Conservation (phyloP, 2,888 invertebrate species). For the Lagria hirta region DNA sequence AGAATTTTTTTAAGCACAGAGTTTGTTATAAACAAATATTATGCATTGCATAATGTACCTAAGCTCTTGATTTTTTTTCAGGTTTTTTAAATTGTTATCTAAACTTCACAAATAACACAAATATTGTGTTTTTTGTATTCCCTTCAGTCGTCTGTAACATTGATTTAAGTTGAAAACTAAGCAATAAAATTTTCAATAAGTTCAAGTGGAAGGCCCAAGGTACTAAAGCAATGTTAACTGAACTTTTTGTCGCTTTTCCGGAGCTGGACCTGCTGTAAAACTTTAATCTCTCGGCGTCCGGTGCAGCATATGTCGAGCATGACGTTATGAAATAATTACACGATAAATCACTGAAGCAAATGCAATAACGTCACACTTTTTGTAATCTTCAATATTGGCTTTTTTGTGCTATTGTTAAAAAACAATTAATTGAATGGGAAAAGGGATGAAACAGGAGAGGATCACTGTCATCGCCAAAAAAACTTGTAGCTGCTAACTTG, state of each 20-base stretch:
- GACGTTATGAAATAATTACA: conserved; percentile 42
- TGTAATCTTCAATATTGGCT: too few species aligned
- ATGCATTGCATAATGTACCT: too few species aligned
- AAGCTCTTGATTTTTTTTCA: too few species aligned
- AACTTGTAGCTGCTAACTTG: conserved; percentile 34
- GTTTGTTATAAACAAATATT: too few species aligned
- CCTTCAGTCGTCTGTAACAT: too few species aligned
- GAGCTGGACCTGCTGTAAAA: conserved; percentile 30
- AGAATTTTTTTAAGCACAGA: too few species aligned
- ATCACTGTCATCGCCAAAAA: conserved; percentile 35
- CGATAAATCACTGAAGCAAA: conserved; percentile 38
- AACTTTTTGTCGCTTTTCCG: conserved; percentile 20
- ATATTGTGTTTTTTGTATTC: too few species aligned
- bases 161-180: too few species aligned
- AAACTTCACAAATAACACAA: too few species aligned
- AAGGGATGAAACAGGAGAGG: conserved; percentile 19
- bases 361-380: conserved; percentile 33
- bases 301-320: conserved; percentile 41
- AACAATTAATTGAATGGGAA: conserved; percentile 14
- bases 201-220: conserved; percentile 16
- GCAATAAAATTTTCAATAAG: conserved; percentile 15
- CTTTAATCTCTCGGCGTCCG: conserved; percentile 34
- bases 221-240: conserved; percentile 32
- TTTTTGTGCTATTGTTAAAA: conserved; percentile 6
- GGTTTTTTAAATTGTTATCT: too few species aligned